Evolutionary conservation across 2,888 invertebrate genomes (phyloP), one percentile per base, ranked within the genome.

Genomic region (Epiblema foenella): DNA sequence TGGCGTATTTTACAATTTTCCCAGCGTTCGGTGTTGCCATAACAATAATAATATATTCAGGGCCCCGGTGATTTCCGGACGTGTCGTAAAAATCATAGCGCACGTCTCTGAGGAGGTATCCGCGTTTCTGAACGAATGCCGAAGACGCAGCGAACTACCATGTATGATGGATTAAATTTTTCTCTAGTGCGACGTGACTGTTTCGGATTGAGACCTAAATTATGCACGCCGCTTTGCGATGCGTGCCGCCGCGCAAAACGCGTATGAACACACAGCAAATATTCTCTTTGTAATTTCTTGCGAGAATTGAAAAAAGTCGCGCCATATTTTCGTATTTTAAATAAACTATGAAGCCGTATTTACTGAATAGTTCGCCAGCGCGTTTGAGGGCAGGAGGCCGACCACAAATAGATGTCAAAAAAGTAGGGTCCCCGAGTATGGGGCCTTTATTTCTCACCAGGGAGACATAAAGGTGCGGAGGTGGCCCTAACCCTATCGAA

Each of bases 391-490:
- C 85, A 82, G 84, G 29, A 81, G 85, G 83, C 84, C 88, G 87
- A 92, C 93, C 93, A 90, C 93, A 93, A 92, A 93, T 93, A 92
- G 91, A 92, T 88, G 92, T 90, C 91, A 93, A 92, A 93, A 91
- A 91, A 91, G 89, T 90, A 87, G 91, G 89, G 89, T 86, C 85
- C 84, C 83, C 84, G 82, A 82, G 85, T 85, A 86, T 85, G 83
- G 88, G 85, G 88, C 86, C 85, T 88, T 92, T 93, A 93, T 90
- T 83, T 89, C 83, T 79, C 91, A 89, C 93, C 84, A 80, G 93
- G 93, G 93, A 93, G 87, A 75, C 92, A 93, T 93, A 93, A 93
- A 93, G 93, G 92, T 93, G 87, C 88, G 88, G 89, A 90, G 89
- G 85, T 89, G 89, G 89, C 86, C 89, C 89, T 92, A 93, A 93